Evolutionary conservation across 2,797 vertebrate genomes (phyloP).

Genomic region (Hydrocynus forskahlii): DNA sequence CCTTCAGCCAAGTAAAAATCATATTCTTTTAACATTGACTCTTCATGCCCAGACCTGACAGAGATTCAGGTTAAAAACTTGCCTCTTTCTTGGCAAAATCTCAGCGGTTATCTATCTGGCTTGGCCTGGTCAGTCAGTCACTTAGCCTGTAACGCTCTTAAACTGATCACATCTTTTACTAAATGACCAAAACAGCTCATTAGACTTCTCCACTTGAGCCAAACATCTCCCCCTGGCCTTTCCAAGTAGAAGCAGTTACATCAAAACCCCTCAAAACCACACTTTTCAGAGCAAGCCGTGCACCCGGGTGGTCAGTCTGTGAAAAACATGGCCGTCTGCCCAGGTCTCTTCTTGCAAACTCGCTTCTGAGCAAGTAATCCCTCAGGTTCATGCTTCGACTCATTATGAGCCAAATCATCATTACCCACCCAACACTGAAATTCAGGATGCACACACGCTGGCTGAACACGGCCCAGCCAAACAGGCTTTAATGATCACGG

Average conservation of each 20-base stretch:
- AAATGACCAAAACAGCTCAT: constrained; percentile 40
- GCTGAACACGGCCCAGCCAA: constrained; percentile 29
- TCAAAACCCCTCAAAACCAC: constrained; percentile 21
- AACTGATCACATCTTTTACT: constrained; percentile 18
- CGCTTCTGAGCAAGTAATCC: constrained; percentile 48
- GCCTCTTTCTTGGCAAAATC: background rate
- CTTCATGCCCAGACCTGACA: background rate
- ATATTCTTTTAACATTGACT: constrained; percentile 2
- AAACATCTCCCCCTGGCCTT: constrained; percentile 27
- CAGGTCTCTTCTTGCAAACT: constrained; percentile 49
- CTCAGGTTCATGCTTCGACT: constrained; percentile 44
- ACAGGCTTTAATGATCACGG: constrained; percentile 43
- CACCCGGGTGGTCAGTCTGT: constrained; percentile 37
- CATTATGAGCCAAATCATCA: constrained; percentile 59
- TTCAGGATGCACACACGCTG: constrained; percentile 24
- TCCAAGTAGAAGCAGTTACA: constrained; percentile 28
- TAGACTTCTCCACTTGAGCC: constrained; percentile 19
- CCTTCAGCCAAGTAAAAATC: background rate
- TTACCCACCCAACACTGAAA: constrained; percentile 47
- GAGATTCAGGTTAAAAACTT: background rate
- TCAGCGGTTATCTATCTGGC: background rate
- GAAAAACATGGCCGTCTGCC: constrained; percentile 50
- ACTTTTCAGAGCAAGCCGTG: constrained; percentile 24
- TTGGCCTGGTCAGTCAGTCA: background rate
- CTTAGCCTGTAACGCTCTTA: constrained; percentile 11